A percentile compares a stretch with the other conserved stretches of the same genome.
These are phyloP conservation scores for Pseudococcus viburni DNA, from an alignment of 2,888 invertebrate genomes.

Conservation along the genomic window DNA sequence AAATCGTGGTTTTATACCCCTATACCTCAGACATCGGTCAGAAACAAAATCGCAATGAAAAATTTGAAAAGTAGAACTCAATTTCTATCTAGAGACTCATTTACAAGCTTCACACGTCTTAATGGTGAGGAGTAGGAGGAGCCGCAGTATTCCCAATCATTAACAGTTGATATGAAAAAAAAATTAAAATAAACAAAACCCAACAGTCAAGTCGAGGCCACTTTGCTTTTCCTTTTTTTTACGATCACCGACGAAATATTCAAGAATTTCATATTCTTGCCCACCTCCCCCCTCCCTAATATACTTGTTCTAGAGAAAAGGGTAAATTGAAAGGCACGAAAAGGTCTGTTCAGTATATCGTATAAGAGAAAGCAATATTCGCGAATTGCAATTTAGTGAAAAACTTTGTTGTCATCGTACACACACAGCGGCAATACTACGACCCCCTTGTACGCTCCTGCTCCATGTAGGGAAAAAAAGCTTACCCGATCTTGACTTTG, in stretches of 20 bases:
- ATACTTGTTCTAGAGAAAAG: not conserved
- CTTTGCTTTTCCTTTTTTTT: not conserved
- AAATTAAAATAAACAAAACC: no score
- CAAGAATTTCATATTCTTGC: not conserved
- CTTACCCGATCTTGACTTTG: not conserved
- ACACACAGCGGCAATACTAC: not conserved
- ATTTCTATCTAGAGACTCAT: no score
- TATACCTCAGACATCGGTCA: no score
- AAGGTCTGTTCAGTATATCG: slow-evolving; percentile 27
- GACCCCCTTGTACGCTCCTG: not conserved
- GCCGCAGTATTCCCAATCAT: no score
- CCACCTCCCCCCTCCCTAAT: not conserved
- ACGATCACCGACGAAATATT: not conserved
- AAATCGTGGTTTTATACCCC: no score
- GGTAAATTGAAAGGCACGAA: slow-evolving; percentile 19
- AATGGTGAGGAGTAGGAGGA: no score
- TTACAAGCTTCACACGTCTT: no score
- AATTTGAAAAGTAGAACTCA: no score
- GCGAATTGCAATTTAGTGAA: slow-evolving; percentile 35
- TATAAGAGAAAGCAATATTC: slow-evolving; percentile 20
- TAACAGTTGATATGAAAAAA: no score
- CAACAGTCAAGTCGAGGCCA: not conserved
- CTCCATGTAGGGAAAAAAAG: not conserved
- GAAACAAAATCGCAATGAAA: no score
- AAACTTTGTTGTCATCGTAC: slow-evolving; percentile 18